A percentile compares a stretch with the other conserved stretches of the same genome.
phyloP scores from a whole-genome alignment of 2,888 invertebrate genomes.

The Aspidiotus destructor region DNA sequence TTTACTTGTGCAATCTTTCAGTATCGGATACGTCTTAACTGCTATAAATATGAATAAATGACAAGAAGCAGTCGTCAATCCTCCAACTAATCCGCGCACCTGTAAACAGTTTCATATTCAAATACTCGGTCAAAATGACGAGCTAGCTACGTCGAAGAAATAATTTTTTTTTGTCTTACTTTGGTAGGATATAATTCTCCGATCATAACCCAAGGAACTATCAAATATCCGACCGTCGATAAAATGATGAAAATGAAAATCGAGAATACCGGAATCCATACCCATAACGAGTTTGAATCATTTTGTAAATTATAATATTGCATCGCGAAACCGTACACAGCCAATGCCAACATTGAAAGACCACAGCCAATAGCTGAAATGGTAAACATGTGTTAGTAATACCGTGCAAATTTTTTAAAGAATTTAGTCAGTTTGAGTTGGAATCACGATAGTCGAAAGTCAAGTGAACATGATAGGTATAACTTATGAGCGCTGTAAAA shows the following conservation, averaged over 20 bases:
- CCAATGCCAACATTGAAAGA: constrained; percentile 51
- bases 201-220: constrained; percentile 64
- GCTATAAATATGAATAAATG: constrained; percentile 57
- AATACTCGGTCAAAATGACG: background rate
- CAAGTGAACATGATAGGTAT: too few species aligned
- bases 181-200: constrained; percentile 63
- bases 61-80: constrained; percentile 56
- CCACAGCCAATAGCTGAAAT: constrained; percentile 49
- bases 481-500: too few species aligned
- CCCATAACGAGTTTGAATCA: constrained; percentile 41
- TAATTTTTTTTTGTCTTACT: constrained; percentile 40
- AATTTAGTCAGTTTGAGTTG: too few species aligned
- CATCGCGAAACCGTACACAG: constrained; percentile 52
- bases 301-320: constrained; percentile 46
- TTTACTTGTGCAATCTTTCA: constrained; percentile 46
- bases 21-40: constrained; percentile 55
- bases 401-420: background rate
- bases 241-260: constrained; percentile 53
- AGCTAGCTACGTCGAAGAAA: too few species aligned
- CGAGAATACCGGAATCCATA: constrained; percentile 55
- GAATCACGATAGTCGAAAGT: too few species aligned
- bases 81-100: constrained; percentile 58
- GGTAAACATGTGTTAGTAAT: constrained; percentile 16
- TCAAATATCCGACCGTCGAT: constrained; percentile 57
- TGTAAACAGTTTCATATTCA: constrained; percentile 40